Conservation (phyloP, 2,797 vertebrate species). For the Channa striata region DNA sequence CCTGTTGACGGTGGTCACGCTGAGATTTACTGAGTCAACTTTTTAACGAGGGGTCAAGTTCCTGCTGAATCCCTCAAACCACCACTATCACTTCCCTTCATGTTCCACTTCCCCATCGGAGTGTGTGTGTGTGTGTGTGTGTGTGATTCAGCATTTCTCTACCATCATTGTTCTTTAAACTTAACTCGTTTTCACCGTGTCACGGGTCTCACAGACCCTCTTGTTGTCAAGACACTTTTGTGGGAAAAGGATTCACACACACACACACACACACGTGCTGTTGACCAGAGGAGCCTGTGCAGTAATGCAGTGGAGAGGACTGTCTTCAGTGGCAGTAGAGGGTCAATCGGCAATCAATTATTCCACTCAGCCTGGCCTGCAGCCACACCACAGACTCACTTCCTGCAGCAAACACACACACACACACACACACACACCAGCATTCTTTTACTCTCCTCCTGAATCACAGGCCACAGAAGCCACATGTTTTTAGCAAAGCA, state of each 20-base stretch:
- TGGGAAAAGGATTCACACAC: constrained; percentile 7
- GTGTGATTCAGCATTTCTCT: constrained; percentile 49
- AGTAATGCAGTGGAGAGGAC: constrained; percentile 72
- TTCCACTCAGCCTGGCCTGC: constrained; percentile 75
- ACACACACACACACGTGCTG: constrained; percentile 9
- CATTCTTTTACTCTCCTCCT: constrained; percentile 8
- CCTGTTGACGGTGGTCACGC: constrained; percentile 44
- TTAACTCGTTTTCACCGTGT: constrained; percentile 11
- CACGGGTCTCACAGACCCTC: constrained; percentile 4
- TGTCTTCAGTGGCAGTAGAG: constrained; percentile 68
- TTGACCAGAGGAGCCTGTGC: constrained; percentile 59
- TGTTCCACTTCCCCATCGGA: constrained; percentile 56
- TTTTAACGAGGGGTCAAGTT: constrained; percentile 60
- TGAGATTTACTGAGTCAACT: constrained; percentile 61
- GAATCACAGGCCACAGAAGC: background rate
- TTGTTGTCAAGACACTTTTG: constrained; percentile 7
- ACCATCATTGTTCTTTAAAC: constrained; percentile 27
- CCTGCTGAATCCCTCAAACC: constrained; percentile 66
- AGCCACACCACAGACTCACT: constrained; percentile 69
- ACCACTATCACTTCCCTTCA: constrained; percentile 62
- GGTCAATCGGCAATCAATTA: constrained; percentile 83
- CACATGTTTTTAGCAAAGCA: background rate
- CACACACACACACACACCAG: constrained; percentile 17
- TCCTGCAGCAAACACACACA: constrained; percentile 34
- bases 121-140: constrained; percentile 10